These are phyloP conservation scores for Reticulitermes speratus DNA, from an alignment of 1,140 invertebrate species.

Conservation along the genomic window DNA sequence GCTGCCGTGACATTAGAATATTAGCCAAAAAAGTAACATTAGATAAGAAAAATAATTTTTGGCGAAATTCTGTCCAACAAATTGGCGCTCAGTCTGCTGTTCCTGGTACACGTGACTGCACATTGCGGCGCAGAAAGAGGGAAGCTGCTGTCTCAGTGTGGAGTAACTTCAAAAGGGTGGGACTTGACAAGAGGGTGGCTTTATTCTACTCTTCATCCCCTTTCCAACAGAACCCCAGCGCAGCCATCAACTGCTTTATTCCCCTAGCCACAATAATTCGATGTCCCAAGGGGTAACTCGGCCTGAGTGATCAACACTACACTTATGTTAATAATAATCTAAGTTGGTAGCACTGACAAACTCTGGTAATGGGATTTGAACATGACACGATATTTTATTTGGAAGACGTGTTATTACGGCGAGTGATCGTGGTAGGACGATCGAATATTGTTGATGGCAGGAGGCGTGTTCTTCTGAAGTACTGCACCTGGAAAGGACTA, in stretches of 20 bases:
- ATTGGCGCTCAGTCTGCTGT: not conserved
- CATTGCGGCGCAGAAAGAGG: not conserved
- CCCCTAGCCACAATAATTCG: slow-evolving; percentile 14
- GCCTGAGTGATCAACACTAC: not conserved
- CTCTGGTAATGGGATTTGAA: not conserved
- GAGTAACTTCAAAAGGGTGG: slow-evolving; percentile 27
- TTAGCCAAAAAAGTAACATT: not conserved
- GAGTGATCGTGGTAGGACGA: not conserved
- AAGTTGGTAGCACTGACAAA: not conserved
- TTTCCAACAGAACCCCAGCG: not conserved
- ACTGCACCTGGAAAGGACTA: too few species aligned
- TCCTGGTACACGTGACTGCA: not conserved
- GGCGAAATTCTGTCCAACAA: not conserved
- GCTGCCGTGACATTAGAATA: not conserved
- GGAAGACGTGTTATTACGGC: not conserved
- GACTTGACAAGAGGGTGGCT: slow-evolving; percentile 20
- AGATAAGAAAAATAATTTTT: not conserved
- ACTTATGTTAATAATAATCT: slow-evolving; percentile 4
- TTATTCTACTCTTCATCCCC: slow-evolving; percentile 16
- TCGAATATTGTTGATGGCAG: not conserved
- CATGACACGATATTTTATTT: not conserved
- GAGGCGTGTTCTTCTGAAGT: too few species aligned
- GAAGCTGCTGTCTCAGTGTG: not conserved
- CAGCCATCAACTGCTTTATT: slow-evolving; percentile 5
- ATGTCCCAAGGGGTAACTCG: not conserved